phyloP scores from a whole-genome alignment of 2,797 vertebrate species.

The Myotis findleyi region DNA sequence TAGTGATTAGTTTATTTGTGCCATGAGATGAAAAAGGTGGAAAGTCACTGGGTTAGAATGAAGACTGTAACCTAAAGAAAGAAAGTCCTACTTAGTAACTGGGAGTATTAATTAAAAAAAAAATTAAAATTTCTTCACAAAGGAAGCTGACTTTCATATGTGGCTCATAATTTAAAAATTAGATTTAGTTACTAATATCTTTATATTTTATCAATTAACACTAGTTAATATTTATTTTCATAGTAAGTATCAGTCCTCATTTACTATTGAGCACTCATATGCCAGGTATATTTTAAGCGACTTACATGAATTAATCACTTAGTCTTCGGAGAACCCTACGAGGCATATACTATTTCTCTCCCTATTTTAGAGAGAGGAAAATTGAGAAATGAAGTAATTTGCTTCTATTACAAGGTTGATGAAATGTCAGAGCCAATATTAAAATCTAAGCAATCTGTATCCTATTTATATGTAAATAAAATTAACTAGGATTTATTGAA shows the following conservation, averaged over 20 bases:
- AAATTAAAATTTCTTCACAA: slow-evolving; percentile 29
- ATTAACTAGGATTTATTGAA: neutral
- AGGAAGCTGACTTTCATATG: neutral
- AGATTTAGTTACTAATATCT: neutral
- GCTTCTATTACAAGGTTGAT: neutral
- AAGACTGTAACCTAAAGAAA: slow-evolving; percentile 24
- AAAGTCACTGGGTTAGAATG: neutral
- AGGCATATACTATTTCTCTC: neutral
- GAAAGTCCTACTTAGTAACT: neutral
- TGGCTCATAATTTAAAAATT: neutral
- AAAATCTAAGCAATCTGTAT: neutral
- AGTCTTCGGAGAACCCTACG: neutral
- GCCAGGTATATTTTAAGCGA: slow-evolving; percentile 24
- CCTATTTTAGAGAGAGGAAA: neutral
- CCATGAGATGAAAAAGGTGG: neutral
- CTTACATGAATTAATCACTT: neutral
- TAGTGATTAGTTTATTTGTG: neutral
- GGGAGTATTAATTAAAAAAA: neutral
- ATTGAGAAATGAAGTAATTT: slow-evolving; percentile 20
- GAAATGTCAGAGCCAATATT: slow-evolving; percentile 27
- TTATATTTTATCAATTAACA: slow-evolving; percentile 37
- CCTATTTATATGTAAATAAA: slow-evolving; percentile 37
- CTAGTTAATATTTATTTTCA: neutral
- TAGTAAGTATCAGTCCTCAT: neutral
- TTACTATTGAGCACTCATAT: neutral